phyloP scores from a whole-genome alignment of 2,113 vertebrate genomes.

The Hiodon alosoides region DNA sequence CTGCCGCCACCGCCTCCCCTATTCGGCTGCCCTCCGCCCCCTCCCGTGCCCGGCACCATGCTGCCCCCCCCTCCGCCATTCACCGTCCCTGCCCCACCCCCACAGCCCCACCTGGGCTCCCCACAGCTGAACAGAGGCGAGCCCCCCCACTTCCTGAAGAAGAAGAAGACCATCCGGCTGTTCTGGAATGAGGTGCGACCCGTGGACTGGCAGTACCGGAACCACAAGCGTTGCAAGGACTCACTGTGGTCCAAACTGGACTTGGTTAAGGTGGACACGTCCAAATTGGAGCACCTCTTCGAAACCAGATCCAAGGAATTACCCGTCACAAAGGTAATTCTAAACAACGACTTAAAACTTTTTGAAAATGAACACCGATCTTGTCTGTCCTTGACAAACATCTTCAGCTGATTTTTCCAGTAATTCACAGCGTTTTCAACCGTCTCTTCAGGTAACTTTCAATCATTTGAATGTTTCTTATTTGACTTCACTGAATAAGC shows the following conservation, averaged over 20 bases:
- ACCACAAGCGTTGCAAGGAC: constrained; percentile 80
- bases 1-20: constrained; percentile 76
- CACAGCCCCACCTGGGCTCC: constrained; percentile 65
- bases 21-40: constrained; percentile 63
- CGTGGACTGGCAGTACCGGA: constrained; percentile 83
- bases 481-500: too few species aligned
- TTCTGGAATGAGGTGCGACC: constrained; percentile 97
- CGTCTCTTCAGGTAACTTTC: too few species aligned
- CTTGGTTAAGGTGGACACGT: constrained; percentile 88
- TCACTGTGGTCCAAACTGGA: constrained; percentile 96
- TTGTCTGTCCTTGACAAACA: neutral
- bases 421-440: too few species aligned
- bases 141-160: constrained; percentile 81
- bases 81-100: constrained; percentile 70
- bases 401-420: too few species aligned
- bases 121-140: constrained; percentile 78
- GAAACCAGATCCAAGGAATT: constrained; percentile 97
- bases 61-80: constrained; percentile 65
- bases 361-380: too few species aligned
- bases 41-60: constrained; percentile 65
- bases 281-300: constrained; percentile 95
- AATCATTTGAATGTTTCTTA: too few species aligned
- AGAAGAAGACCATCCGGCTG: constrained; percentile 96
- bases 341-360: neutral
- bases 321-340: constrained; percentile 86